Base-by-base conservation (phyloP, 1,140 invertebrate genomes). In the Pygmarrhopalites habei region DNA sequence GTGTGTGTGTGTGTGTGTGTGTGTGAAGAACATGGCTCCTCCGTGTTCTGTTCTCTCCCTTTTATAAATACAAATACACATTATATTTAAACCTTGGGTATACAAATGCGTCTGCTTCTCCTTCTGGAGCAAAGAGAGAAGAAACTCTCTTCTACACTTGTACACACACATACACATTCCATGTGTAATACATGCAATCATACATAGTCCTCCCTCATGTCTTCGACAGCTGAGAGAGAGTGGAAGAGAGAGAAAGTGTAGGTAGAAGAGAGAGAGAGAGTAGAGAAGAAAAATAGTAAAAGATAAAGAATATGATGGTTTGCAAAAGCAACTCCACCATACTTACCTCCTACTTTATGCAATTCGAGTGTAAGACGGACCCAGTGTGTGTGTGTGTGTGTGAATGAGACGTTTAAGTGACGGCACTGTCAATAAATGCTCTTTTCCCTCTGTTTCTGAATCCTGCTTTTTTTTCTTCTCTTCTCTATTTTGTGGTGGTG, bases 331-430 rank as follows among this genome's bases (percentile, higher is more conserved):
- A n/a, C n/a, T n/a, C n/a, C n/a, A n/a, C n/a, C n/a, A n/a, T n/a
- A n/a, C n/a, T n/a, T n/a, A n/a, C n/a, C n/a, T n/a, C n/a, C n/a
- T n/a, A n/a, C n/a, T n/a, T n/a, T n/a, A n/a, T n/a, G n/a, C n/a
- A n/a, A n/a, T n/a, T n/a, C n/a, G n/a, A n/a, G n/a, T n/a, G n/a
- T n/a, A n/a, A n/a, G n/a, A n/a, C n/a, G n/a, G n/a, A n/a, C n/a
- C 17, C 35, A 49, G 12, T 10, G 12, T 49, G 7, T 15, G 23
- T 12, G 7, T 47, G 29, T 52, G 58, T 43, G 39, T 39, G 30
- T 61, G 49, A 55, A 21, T 19, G 19, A 65, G 57, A 61, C 44
- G 52, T 29, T 51, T 41, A 32, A 58, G 43, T 39, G 35, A 30
- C 39, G 47, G 35, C 35, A 7, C 10, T 39, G 35, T 39, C 35